Percentiles rank a stretch among this genome's conserved stretches.
Conservation (phyloP, 2,113 vertebrate species). For the Gallinago paraguaiae region DNA sequence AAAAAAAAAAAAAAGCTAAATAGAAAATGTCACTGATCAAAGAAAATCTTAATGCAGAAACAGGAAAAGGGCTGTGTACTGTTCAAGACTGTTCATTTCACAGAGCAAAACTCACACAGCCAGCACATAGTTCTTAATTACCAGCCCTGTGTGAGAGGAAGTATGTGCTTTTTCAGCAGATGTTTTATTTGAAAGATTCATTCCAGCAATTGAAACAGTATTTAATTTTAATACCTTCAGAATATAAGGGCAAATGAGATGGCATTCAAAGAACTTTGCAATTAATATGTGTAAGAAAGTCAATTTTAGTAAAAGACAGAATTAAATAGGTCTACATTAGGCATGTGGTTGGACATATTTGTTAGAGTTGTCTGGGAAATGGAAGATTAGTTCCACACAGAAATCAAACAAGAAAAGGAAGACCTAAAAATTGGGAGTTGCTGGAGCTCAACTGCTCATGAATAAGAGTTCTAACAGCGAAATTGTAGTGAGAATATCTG, state of each 20-base stretch:
- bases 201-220: background rate
- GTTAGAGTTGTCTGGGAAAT: background rate
- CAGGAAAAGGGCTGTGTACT: background rate
- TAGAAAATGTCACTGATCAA: background rate
- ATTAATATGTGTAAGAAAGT: background rate
- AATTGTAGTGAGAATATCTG: background rate
- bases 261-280: background rate
- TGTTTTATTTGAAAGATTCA: background rate
- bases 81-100: background rate
- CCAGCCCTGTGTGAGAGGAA: background rate
- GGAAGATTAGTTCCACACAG: background rate
- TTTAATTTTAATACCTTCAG: background rate
- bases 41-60: background rate
- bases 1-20: background rate
- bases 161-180: background rate
- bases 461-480: background rate
- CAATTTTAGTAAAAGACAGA: background rate
- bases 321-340: background rate
- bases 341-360: accelerated
- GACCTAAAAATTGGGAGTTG: background rate
- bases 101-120: background rate
- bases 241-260: background rate
- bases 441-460: background rate
- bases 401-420: background rate
- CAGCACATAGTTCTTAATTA: background rate